Evolutionary conservation across 23 tunicate genomes (phyloP), one percentile per base, ranked within the genome.

Genomic region (Diplosoma virens): DNA sequence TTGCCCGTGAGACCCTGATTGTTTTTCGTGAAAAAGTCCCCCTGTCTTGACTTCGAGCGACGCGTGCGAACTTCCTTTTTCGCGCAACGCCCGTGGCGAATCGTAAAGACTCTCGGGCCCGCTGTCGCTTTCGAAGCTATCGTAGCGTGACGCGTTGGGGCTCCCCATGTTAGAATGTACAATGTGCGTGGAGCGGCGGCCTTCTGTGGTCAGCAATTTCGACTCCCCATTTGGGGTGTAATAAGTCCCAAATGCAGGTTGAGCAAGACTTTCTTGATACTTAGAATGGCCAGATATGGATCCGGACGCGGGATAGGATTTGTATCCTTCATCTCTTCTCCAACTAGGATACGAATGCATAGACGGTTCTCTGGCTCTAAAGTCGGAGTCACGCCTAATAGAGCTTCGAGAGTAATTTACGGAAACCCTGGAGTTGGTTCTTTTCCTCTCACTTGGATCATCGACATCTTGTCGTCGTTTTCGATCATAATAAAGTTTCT

Each of bases 271-370:
- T 61, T 61, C 69, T 29, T 61, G 69, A 61, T 61, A 61, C 30
- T 61, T 61, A 2, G 69, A 61, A 29, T 28, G 9, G 9, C 69
- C 69, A 4, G 69, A 61, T 26, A 61, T 5, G 35, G 69, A 61
- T 6, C 69, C 69, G 35, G 35, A 5, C 2, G 17, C 30, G 35
- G 69, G 69, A 35, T 61, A 26, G n/a, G 69, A 61, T 4, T 35
- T 34, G 69, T 61, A 61, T 26, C 69, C 69, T 61, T 61, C 69
- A 22, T 61, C 69, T 29, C 35, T 27, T 4, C 69, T 34, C 69
- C 69, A 61, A 29, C 35, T 61, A 27, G 34, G 69, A 29, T 61
- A 61, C 5, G 69, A 61, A 27, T 11, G 9, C 34, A 28, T 29
- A 6, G 63, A 55, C 3, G 69, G 30, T 29, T 61, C 69, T 5